Evolutionary conservation across 23 tunicate species (phyloP).

Genomic region (Corella eumyota): DNA sequence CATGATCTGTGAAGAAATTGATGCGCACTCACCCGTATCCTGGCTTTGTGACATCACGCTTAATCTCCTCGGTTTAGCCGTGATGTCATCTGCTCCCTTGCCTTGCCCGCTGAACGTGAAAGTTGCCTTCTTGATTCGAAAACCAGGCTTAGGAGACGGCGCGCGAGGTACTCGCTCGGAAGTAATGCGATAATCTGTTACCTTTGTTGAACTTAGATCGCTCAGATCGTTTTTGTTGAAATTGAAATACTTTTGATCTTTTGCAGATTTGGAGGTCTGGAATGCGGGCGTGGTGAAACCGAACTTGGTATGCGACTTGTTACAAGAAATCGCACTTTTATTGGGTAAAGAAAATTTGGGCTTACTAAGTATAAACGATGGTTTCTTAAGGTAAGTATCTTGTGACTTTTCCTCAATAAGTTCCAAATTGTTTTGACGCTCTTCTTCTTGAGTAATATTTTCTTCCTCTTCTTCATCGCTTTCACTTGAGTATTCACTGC

Average conservation of each 20-base stretch:
- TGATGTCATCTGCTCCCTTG: background rate
- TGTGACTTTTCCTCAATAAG: background rate
- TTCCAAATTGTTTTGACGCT: background rate
- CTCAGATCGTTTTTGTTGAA: no score
- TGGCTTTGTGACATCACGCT: constrained; percentile 6
- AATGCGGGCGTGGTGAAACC: background rate
- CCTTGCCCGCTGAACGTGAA: constrained; percentile 20
- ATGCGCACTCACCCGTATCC: constrained; percentile 4
- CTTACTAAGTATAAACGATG: constrained; percentile 20
- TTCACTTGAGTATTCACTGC: constrained; percentile 1
- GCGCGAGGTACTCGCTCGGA: no score
- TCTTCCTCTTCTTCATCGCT: constrained; percentile 1
- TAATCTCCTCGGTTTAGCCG: constrained; percentile 5
- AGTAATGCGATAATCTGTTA: no score
- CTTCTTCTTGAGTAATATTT: background rate
- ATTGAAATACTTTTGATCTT: no score
- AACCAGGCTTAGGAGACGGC: constrained; percentile 7
- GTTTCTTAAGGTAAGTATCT: background rate
- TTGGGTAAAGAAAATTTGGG: constrained; percentile 29
- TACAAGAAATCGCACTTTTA: no score
- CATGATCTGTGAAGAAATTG: no score
- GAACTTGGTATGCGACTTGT: no score
- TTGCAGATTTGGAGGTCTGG: background rate
- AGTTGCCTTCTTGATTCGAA: constrained; percentile 40
- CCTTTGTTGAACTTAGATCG: no score